Base-by-base conservation (phyloP, 2,113 vertebrate species). In the Podarcis cretensis region DNA sequence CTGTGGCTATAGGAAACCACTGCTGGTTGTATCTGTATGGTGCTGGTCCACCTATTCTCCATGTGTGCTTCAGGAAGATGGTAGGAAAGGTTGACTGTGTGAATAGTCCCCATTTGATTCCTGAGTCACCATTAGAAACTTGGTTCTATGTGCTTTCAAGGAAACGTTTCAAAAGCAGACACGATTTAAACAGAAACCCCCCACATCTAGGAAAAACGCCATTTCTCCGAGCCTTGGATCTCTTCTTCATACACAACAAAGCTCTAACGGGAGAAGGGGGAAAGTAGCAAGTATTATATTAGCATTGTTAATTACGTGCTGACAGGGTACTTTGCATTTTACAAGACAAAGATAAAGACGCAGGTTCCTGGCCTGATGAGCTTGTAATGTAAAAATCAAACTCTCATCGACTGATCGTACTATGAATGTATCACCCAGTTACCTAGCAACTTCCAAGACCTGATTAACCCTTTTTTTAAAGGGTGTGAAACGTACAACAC, bases 311-410 rank as follows among this genome's bases (percentile, higher is more conserved):
- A 85, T 85, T 69, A 85, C 59, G 81, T 25, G 35, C 59, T 77
- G 86, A 82, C 40, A 87, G 48, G 63, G 54, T 76, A 66, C 23
- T 81, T 81, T 69, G 54, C 81, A 77, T 87, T 85, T 68, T 78
- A 71, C 23, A 84, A 89, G 69, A 87, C 68, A 82, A 85, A 84
- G 74, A 71, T 40, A 85, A 89, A 85, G 78, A 88, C 83, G 13
- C 30, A 9, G 48, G 40, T 40, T 80, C 48, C 30, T 87, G 71
- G 48, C 73, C 73, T 69, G 77, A 85, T 78, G 48, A 78, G 71
- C 84, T 90, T 65, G 73, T 87, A 87, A 84, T 87, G 86, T 63
- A 84, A 92, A 92, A 87, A 78, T 84, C 73, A 87, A 75, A 88
- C 86, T 88, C 71, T 57, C 86, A 69, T 83, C 84, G 40, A 63